Conservation (phyloP, 1,140 invertebrate genomes). For the Lasioglossum baleicum region DNA sequence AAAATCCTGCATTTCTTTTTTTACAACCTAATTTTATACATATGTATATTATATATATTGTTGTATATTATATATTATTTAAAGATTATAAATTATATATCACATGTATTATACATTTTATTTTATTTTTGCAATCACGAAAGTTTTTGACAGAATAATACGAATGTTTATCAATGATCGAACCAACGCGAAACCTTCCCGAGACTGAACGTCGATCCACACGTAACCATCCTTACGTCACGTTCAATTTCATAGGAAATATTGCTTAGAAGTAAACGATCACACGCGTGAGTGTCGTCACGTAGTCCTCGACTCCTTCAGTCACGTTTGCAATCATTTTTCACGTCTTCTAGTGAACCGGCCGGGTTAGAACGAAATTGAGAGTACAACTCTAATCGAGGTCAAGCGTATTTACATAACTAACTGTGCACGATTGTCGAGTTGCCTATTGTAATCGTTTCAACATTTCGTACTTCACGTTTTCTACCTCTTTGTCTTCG, state of each 20-base stretch:
- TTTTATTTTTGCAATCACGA: no score
- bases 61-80: no score
- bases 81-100: no score
- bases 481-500: no score
- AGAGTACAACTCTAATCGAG: not conserved
- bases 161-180: not conserved
- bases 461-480: no score
- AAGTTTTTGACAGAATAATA: not conserved
- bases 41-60: no score
- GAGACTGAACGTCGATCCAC: slow-evolving; percentile 1
- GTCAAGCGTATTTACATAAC: not conserved
- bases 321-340: not conserved
- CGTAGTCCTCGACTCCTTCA: not conserved
- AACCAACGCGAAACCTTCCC: slow-evolving; percentile 10
- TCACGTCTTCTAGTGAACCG: not conserved
- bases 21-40: no score
- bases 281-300: not conserved
- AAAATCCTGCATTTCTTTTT: no score
- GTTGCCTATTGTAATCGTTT: no score
- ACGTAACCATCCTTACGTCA: slow-evolving; percentile 42
- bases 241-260: slow-evolving; percentile 43
- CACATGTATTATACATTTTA: no score
- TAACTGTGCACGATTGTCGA: not conserved
- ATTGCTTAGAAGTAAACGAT: slow-evolving; percentile 22
- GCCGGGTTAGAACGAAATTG: not conserved